A percentile compares a stretch with the other conserved stretches of the same genome.
Conservation (phyloP, 2,797 vertebrate genomes). For the Coregonus suidteri region DNA sequence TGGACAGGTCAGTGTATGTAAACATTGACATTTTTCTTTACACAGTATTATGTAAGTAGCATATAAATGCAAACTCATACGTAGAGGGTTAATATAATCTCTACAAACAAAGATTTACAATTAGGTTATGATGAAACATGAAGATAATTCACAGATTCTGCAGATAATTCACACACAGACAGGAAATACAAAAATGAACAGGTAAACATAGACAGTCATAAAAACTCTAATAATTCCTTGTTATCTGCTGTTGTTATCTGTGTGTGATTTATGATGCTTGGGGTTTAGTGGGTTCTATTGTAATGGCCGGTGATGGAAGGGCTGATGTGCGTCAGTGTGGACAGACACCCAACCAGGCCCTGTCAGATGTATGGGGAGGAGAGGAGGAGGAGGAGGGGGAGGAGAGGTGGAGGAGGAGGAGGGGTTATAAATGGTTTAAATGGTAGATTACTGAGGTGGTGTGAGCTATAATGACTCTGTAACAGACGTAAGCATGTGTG, state of each 20-base stretch:
- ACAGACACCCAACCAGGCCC: slow-evolving; percentile 51
- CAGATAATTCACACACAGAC: slow-evolving; percentile 66
- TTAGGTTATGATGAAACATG: slow-evolving; percentile 65
- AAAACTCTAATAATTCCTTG: slow-evolving; percentile 29
- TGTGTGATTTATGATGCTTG: slow-evolving; percentile 66
- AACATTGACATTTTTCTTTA: slow-evolving; percentile 50
- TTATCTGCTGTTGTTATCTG: slow-evolving; percentile 67
- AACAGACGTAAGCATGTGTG: slow-evolving; percentile 64
- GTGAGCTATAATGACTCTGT: slow-evolving; percentile 32
- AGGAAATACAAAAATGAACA: slow-evolving; percentile 59
- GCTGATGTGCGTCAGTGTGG: slow-evolving; percentile 72
- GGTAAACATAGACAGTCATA: slow-evolving; percentile 44
- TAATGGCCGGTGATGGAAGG: slow-evolving; percentile 63
- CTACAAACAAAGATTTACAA: neutral
- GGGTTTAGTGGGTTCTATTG: slow-evolving; percentile 66
- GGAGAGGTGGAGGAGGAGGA: slow-evolving; percentile 7
- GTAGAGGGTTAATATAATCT: neutral
- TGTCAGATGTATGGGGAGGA: slow-evolving; percentile 51
- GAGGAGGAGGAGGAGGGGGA: too few relatives aligned
- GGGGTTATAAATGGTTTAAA: slow-evolving; percentile 69
- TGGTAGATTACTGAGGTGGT: slow-evolving; percentile 14
- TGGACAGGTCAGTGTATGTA: slow-evolving; percentile 55
- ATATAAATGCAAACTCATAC: slow-evolving; percentile 11
- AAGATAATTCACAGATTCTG: slow-evolving; percentile 45
- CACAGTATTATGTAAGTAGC: slow-evolving; percentile 29